Evolutionary conservation across 1,140 invertebrate species (phyloP), one percentile per base, ranked within the genome.

Genomic region (Anastrepha obliqua): DNA sequence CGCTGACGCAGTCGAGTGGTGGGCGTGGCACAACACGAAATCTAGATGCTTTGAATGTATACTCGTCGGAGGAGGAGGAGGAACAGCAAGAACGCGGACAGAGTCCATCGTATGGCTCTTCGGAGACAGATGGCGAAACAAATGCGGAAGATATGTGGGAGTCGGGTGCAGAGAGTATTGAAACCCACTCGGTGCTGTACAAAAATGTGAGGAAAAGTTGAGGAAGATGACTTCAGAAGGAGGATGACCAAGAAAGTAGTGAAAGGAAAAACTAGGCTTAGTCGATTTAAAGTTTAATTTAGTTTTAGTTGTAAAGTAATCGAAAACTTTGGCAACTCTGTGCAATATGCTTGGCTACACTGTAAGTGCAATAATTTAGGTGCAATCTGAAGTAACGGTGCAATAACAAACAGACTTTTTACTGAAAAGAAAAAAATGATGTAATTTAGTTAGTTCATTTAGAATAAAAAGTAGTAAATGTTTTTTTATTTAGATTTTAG

Each of bases 181-280:
- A 97, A 87, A 97, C 97, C 0, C 96, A 97, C 93, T 97, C 96
- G 17, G 96, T 97, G 3, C 96, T 97, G 89, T 97, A 97, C 89
- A 96, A 93, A 89, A 95, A 94, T 94, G 96, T 94, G 91, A 93
- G 94, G 89, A 96, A 93, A 85, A 90, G 89, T 87, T 92, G 59
- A 74, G 89, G 65, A 20, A 67, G 64, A 29, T 9, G n/a, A n/a
- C 60, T 13, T 13, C 1, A 67, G 3, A 74, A 59, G 81, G 47
- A 86, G 9, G 44, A 64, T 64, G 44, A 47, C 42, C 60, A 39
- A 78, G 67, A 87, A 87, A 81, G 2, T 20, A 11, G 5, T 65
- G 15, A 65, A 65, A 65, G 1, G 2, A 65, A 3, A 65, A 11
- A 3, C 17, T 65, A 20, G 64, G 64, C 29, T n/a, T 39, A 65